Evolutionary conservation across 1,140 invertebrate genomes (phyloP).

Genomic region (Oryctes rhinoceros): DNA sequence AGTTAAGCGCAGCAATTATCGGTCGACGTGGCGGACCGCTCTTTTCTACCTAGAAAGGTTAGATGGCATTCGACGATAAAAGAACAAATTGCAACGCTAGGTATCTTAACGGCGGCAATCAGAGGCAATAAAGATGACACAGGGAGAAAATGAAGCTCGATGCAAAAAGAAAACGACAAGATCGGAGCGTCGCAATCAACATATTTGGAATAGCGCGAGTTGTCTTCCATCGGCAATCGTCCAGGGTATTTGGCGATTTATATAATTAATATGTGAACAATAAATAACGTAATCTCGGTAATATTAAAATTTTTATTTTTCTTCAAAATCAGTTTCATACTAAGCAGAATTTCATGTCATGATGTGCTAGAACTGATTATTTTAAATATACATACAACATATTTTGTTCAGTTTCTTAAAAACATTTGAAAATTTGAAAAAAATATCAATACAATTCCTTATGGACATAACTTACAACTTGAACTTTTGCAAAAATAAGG

Average conservation of each 20-base stretch:
- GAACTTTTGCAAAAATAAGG: too few species aligned
- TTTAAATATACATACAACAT: too few species aligned
- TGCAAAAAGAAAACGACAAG: slow-evolving; percentile 4
- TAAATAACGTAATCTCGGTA: not conserved
- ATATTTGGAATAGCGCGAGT: slow-evolving; percentile 1
- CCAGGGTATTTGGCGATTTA: not conserved
- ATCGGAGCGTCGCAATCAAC: slow-evolving; percentile 22
- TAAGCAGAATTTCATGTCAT: too few species aligned
- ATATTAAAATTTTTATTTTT: too few species aligned
- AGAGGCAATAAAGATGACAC: slow-evolving; percentile 36
- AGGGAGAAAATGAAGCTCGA: slow-evolving; percentile 12
- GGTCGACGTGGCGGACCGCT: not conserved
- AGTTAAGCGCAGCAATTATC: slow-evolving; percentile 32
- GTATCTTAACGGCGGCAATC: slow-evolving; percentile 28
- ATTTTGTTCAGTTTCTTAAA: too few species aligned
- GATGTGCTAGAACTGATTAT: too few species aligned
- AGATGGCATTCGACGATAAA: slow-evolving; percentile 35
- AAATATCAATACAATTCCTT: too few species aligned
- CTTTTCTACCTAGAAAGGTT: slow-evolving; percentile 2
- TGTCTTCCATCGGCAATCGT: not conserved
- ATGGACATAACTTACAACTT: too few species aligned
- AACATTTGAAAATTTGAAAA: too few species aligned
- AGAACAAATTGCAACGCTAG: slow-evolving; percentile 22
- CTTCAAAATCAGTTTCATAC: too few species aligned
- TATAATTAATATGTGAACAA: not conserved